These are phyloP conservation scores for Chlorops oryzae DNA, from an alignment of 1,140 invertebrate genomes.

Conservation along the genomic window DNA sequence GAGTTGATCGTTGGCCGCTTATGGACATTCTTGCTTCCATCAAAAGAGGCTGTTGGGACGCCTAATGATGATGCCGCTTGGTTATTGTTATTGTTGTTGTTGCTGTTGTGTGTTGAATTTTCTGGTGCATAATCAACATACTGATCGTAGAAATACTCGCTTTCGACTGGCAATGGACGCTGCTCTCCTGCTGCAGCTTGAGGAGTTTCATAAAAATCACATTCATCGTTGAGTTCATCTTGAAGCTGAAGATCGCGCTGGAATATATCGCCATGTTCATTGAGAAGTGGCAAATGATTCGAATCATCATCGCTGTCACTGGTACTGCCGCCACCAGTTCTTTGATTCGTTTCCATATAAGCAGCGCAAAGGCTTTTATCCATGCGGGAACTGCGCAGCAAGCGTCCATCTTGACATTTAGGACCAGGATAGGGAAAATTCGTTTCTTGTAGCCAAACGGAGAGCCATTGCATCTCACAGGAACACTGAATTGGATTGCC, in stretches of 20 bases:
- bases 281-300: constrained; percentile 40
- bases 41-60: constrained; percentile 47
- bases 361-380: constrained; percentile 59
- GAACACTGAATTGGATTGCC: constrained; percentile 76
- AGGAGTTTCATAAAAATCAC: constrained; percentile 26
- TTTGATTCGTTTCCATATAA: constrained; percentile 30
- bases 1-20: constrained; percentile 11
- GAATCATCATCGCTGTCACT: constrained; percentile 33
- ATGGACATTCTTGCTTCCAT: constrained; percentile 32
- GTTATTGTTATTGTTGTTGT: constrained; percentile 22
- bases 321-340: constrained; percentile 18
- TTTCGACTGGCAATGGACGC: constrained; percentile 60
- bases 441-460: constrained; percentile 71
- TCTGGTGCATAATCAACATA: constrained; percentile 65
- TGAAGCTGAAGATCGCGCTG: constrained; percentile 33
- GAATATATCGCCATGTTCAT: constrained; percentile 46
- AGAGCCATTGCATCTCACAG: constrained; percentile 72
- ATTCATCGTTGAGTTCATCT: constrained; percentile 43
- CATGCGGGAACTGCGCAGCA: constrained; percentile 63
- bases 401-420: constrained; percentile 66
- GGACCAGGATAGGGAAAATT: constrained; percentile 59
- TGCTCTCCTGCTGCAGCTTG: constrained; percentile 43
- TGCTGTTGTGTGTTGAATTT: constrained; percentile 47
- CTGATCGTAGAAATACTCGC: constrained; percentile 75
- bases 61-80: constrained; percentile 24